Percentiles rank a stretch among this genome's conserved stretches.
phyloP scores from a whole-genome alignment of 2,113 vertebrate genomes.

The Pedionomus torquatus region DNA sequence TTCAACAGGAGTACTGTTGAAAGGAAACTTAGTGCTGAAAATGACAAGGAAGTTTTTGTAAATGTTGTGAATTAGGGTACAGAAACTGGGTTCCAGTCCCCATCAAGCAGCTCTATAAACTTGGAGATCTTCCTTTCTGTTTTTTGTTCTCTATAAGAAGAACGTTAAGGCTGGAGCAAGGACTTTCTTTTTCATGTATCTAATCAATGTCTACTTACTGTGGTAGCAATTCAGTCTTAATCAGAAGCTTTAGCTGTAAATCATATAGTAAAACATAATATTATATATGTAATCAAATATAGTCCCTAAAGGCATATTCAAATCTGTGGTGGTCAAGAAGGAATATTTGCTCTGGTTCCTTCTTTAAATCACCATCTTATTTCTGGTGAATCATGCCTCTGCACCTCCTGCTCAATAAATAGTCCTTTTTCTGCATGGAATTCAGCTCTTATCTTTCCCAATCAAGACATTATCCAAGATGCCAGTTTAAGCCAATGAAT shows the following conservation, averaged over 20 bases:
- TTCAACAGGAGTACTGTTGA: not conserved
- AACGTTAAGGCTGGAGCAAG: not conserved
- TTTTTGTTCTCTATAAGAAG: not conserved
- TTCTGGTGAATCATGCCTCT: not conserved
- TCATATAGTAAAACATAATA: not conserved
- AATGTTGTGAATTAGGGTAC: not conserved
- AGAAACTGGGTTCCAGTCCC: not conserved
- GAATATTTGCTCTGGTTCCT: not conserved
- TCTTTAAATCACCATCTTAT: not conserved
- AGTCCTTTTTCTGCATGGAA: not conserved
- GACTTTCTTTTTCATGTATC: not conserved
- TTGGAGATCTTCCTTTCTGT: not conserved
- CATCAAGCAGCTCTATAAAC: not conserved
- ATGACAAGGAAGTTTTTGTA: not conserved
- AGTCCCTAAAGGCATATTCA: not conserved
- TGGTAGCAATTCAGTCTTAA: not conserved
- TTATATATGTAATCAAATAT: not conserved
- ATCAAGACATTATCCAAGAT: not conserved
- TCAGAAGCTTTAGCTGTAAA: not conserved
- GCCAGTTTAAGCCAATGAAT: not conserved
- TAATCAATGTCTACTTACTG: not conserved
- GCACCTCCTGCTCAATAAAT: not conserved
- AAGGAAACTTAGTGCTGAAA: not conserved
- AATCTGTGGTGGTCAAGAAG: not conserved
- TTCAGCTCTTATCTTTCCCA: not conserved